A percentile compares a stretch with the other conserved stretches of the same genome.
Conservation (phyloP, 1,140 invertebrate species). For the Conus ventricosus region DNA sequence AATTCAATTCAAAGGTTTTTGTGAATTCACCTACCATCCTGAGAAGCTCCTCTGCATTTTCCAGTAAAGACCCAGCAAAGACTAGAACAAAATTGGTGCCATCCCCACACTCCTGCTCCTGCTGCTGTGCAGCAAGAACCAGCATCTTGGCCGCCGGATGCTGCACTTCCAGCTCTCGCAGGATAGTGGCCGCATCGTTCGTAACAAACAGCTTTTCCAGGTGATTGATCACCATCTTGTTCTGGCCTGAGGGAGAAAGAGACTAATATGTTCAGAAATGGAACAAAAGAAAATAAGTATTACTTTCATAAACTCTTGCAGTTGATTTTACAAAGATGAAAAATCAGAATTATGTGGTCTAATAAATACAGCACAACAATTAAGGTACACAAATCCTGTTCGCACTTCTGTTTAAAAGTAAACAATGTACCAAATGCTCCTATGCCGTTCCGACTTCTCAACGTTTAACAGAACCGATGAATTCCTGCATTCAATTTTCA, state of each 20-base stretch:
- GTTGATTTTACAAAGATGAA: not conserved
- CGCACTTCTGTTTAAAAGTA: no score
- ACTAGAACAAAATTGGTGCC: conserved; percentile 99
- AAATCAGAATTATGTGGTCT: no score
- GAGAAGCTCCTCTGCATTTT: conserved; percentile 93
- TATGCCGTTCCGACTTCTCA: no score
- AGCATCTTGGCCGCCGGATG: conserved; percentile 99
- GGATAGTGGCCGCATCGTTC: conserved; percentile 98
- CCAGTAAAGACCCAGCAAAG: conserved; percentile 92
- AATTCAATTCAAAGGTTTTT: not conserved
- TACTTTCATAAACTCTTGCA: not conserved
- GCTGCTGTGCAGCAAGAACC: conserved; percentile 97
- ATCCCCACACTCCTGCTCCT: conserved; percentile 99
- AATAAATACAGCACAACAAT: no score
- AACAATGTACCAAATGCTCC: no score
- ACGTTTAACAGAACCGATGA: no score
- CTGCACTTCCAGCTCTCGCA: conserved; percentile 84
- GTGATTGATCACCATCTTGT: conserved; percentile 99
- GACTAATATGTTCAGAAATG: not conserved
- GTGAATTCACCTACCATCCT: conserved; percentile 75
- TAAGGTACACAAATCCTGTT: no score
- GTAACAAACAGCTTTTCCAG: conserved; percentile 99
- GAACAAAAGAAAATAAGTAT: not conserved
- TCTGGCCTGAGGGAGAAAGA: conserved; percentile 87
- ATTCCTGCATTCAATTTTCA: no score